Evolutionary conservation across 2,113 vertebrate genomes (phyloP).

Genomic region (Ascaphus truei): DNA sequence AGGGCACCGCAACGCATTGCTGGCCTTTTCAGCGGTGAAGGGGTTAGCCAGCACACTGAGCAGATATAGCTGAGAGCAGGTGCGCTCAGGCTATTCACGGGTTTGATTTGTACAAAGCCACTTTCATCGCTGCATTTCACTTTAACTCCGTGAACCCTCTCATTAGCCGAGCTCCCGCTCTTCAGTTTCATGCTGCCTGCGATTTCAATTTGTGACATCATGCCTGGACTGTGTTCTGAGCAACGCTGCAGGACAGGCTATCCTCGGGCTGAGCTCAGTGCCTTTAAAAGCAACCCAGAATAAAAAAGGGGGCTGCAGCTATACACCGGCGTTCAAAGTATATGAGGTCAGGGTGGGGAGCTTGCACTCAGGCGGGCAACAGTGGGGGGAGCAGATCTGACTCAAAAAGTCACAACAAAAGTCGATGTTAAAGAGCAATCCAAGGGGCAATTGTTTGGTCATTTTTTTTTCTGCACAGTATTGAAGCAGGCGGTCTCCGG

Average conservation of each 20-base stretch:
- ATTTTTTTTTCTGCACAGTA: too few relatives aligned
- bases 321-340: slow-evolving; percentile 25
- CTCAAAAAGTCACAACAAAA: slow-evolving; percentile 27
- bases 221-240: slow-evolving; percentile 34
- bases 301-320: slow-evolving; percentile 25
- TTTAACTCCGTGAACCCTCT: slow-evolving; percentile 34
- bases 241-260: slow-evolving; percentile 30
- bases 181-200: slow-evolving; percentile 33
- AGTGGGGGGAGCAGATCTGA: slow-evolving; percentile 17
- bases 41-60: slow-evolving; percentile 2
- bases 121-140: slow-evolving; percentile 22
- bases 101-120: neutral
- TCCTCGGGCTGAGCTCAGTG: slow-evolving; percentile 32
- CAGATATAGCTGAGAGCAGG: neutral
- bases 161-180: slow-evolving; percentile 27
- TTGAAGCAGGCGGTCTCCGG: too few relatives aligned
- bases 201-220: slow-evolving; percentile 38
- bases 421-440: neutral
- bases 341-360: slow-evolving; percentile 27
- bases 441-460: too few relatives aligned
- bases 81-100: slow-evolving; percentile 11
- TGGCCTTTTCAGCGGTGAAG: neutral
- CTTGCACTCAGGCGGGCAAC: slow-evolving; percentile 31
- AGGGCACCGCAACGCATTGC: too few relatives aligned
- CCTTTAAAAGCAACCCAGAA: slow-evolving; percentile 36